Conservation (phyloP, 2,888 invertebrate genomes). For the Drepanosiphum platanoidis region DNA sequence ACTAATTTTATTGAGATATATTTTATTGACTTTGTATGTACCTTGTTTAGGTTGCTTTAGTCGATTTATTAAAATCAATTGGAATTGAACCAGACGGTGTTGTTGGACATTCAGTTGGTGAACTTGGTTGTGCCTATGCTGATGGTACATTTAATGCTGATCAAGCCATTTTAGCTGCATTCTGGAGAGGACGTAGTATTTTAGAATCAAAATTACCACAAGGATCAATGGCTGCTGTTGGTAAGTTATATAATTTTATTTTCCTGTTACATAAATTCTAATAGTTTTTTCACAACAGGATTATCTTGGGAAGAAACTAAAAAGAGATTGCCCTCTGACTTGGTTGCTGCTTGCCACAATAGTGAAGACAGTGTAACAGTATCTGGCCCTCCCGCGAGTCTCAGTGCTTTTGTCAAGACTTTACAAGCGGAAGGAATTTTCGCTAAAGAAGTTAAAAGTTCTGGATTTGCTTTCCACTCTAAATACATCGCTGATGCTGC, state of each 20-base stretch:
- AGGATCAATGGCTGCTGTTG: slow-evolving; percentile 93
- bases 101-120: slow-evolving; percentile 84
- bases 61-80: slow-evolving; percentile 81
- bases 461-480: slow-evolving; percentile 89
- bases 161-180: slow-evolving; percentile 93
- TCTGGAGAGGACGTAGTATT: slow-evolving; percentile 89
- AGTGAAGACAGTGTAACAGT: slow-evolving; percentile 92
- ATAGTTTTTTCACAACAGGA: slow-evolving; percentile 65
- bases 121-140: slow-evolving; percentile 75
- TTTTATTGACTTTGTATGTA: not conserved
- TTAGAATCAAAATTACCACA: slow-evolving; percentile 77
- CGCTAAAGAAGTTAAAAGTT: slow-evolving; percentile 85
- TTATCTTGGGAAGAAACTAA: slow-evolving; percentile 86
- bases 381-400: slow-evolving; percentile 82
- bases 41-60: slow-evolving; percentile 85
- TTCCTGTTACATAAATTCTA: not conserved
- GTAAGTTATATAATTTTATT: slow-evolving; percentile 67
- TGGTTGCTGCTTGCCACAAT: slow-evolving; percentile 94
- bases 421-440: slow-evolving; percentile 81
- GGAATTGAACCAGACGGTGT: slow-evolving; percentile 92
- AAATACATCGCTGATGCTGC: slow-evolving; percentile 88
- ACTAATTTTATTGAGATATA: not conserved
- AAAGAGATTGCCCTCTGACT: slow-evolving; percentile 78
- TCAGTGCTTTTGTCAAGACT: slow-evolving; percentile 77
- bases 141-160: slow-evolving; percentile 91